Evolutionary conservation across 2,888 invertebrate species (phyloP), one percentile per base, ranked within the genome.

Genomic region (Agrotis exclamationis): DNA sequence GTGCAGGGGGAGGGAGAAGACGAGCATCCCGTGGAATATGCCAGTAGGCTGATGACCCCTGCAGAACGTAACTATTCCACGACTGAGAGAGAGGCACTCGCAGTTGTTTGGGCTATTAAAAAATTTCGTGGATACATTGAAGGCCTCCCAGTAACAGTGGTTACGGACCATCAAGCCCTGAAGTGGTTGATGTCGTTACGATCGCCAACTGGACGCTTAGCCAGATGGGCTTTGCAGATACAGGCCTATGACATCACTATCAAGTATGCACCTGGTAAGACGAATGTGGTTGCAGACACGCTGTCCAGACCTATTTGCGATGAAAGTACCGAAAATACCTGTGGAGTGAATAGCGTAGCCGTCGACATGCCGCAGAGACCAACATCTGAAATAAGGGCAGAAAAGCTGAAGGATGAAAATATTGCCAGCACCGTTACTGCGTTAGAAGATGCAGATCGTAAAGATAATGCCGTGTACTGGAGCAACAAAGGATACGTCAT

Each of bases 201-300:
- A 6, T 44, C 66, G 4, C 58, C 63, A 13, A 63, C 56, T 20
- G 72, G 72, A 11, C 45, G 58, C 9, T 22, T 73, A 28, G 68
- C 68, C 6, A 44, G 68, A 47, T 73, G 72, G 68, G 72, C 63
- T 28, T 20, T 68, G 13, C 53, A 45, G 18, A 20, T 73, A 14
- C 72, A 68, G 24, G 48, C 65, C 72, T 63, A 84, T 85, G 85
- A 76, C 44, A 50, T 62, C 14, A 63, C 22, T 2, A 51, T 63
- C 51, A 39, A 22, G 50, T 63, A 51, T 22, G 18, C 50, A 22
- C 50, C 50, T 1, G 50, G 62, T 39, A 62, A 20, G 33, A 24
- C 24, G 24, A 24, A 24, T 24, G 24, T 24, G 24, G 24, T 24
- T 16, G 50, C 50, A 33, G 62, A 62, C 6, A 50, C 20, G 11